phyloP scores from a whole-genome alignment of 2,797 vertebrate genomes.

The Cuculus canorus region DNA sequence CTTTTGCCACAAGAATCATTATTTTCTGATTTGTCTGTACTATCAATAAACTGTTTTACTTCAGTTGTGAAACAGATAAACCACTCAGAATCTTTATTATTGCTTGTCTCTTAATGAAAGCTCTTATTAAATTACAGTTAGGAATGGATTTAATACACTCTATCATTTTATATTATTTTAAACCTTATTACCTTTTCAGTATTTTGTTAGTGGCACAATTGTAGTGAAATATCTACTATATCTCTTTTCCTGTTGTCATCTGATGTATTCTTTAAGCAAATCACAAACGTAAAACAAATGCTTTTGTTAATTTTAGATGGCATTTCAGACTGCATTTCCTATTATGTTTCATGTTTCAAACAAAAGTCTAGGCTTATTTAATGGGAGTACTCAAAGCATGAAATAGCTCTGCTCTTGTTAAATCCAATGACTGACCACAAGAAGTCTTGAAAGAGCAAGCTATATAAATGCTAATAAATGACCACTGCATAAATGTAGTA shows the following conservation, averaged over 20 bases:
- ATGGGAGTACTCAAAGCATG: neutral
- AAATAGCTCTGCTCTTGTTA: neutral
- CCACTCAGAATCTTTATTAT: neutral
- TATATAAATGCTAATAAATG: conserved; percentile 48
- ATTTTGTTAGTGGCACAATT: neutral
- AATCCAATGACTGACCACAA: neutral
- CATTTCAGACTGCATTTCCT: neutral
- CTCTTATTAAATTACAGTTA: neutral
- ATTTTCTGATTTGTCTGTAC: neutral
- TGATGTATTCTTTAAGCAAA: neutral
- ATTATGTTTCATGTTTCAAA: neutral
- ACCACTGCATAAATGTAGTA: neutral
- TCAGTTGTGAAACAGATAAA: neutral
- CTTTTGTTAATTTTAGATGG: neutral
- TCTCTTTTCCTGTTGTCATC: neutral
- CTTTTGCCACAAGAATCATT: neutral
- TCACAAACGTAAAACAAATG: neutral
- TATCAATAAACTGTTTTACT: neutral
- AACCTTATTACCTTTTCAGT: neutral
- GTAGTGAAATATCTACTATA: neutral
- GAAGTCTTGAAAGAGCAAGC: neutral
- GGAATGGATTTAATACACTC: neutral
- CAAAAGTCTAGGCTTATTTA: neutral
- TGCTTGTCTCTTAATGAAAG: neutral
- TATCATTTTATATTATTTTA: neutral